Conservation (phyloP, 2,888 invertebrate species). For the Argyra leucocephala region DNA sequence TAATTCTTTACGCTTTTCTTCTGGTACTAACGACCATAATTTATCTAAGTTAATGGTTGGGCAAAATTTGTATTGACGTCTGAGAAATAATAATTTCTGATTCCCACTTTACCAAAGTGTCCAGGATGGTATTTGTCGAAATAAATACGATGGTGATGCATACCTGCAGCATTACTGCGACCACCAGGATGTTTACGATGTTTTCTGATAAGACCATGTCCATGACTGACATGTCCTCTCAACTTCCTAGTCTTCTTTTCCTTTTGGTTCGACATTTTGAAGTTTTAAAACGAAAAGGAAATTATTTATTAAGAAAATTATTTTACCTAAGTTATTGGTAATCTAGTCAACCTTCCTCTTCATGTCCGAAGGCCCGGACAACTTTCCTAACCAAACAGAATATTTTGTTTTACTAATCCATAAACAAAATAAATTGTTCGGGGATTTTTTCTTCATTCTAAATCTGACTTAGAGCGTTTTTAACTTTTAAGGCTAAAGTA, state of each 20-base stretch:
- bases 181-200: conserved; percentile 99
- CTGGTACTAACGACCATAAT: conserved; percentile 92
- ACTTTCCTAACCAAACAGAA: too few species aligned
- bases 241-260: conserved; percentile 97
- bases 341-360: too few species aligned
- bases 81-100: conserved; percentile 95
- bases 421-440: too few species aligned
- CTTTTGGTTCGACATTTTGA: conserved; percentile 62
- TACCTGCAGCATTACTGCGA: conserved; percentile 99
- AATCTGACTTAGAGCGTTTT: too few species aligned
- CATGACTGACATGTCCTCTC: conserved; percentile 98
- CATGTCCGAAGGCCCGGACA: too few species aligned
- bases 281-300: not conserved
- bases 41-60: conserved; percentile 93
- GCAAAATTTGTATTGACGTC: conserved; percentile 83
- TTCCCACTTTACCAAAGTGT: conserved; percentile 99
- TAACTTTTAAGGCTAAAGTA: too few species aligned
- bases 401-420: too few species aligned
- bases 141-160: conserved; percentile 99
- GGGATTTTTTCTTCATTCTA: too few species aligned
- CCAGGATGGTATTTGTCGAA: conserved; percentile 99
- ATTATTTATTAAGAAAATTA: too few species aligned
- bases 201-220: conserved; percentile 98
- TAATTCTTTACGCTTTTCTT: conserved; percentile 78
- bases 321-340: too few species aligned